phyloP scores from a whole-genome alignment of 2,888 invertebrate genomes.

The Agrochola litura region DNA sequence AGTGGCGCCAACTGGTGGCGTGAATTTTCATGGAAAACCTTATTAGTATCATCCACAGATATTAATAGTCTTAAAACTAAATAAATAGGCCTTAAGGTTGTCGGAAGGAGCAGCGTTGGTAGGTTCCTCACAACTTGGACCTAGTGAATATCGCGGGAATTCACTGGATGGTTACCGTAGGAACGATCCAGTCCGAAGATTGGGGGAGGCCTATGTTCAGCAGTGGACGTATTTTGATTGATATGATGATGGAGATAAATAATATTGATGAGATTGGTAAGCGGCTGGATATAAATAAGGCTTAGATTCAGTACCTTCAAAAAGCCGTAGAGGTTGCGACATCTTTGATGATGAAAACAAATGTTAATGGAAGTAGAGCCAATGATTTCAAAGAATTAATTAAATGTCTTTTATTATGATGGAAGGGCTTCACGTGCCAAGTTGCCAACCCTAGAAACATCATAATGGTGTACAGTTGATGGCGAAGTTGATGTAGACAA shows the following conservation, averaged over 20 bases:
- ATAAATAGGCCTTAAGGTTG: background rate
- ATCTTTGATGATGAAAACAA: background rate
- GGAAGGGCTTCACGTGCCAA: background rate
- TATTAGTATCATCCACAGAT: no score
- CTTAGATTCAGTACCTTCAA: background rate
- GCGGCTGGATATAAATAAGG: background rate
- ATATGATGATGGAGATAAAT: background rate
- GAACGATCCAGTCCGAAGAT: no score
- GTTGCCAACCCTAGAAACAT: slow-evolving; percentile 36
- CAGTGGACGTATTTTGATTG: background rate
- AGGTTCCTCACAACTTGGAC: background rate
- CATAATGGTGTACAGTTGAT: slow-evolving; percentile 48
- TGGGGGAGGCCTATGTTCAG: background rate
- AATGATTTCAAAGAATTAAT: background rate
- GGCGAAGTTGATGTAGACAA: slow-evolving; percentile 56
- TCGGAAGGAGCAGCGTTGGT: background rate
- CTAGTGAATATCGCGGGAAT: background rate
- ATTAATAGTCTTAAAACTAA: background rate
- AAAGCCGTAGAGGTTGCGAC: background rate
- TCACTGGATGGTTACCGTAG: background rate
- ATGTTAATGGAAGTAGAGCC: background rate
- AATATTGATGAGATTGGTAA: background rate
- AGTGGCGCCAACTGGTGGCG: no score
- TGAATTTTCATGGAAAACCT: no score
- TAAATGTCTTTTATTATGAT: background rate